These are phyloP conservation scores for Premnoplex brunnescens DNA, from an alignment of 2,797 vertebrate species.

Conservation along the genomic window DNA sequence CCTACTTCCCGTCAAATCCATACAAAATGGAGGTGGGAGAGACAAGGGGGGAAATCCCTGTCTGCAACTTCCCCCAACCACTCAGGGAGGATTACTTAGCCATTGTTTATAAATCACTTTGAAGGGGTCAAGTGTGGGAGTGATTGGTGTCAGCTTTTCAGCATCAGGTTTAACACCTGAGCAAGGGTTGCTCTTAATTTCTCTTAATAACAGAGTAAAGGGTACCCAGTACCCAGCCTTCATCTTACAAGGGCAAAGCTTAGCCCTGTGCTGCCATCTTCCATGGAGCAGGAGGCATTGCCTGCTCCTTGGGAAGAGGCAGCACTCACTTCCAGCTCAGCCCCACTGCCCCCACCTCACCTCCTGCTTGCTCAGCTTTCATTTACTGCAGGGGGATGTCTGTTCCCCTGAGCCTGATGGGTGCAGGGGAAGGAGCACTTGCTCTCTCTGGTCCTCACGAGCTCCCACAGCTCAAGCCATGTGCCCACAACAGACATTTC, in stretches of 20 bases:
- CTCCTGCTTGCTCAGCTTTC: neutral
- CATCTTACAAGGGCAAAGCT: neutral
- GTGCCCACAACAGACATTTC: neutral
- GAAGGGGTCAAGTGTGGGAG: neutral
- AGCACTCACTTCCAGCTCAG: neutral
- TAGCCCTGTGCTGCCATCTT: neutral
- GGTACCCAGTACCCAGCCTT: neutral
- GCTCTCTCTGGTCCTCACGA: neutral
- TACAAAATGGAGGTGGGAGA: neutral
- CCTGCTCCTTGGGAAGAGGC: neutral
- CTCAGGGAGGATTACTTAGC: neutral
- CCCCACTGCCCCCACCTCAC: neutral
- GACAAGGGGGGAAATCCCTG: neutral
- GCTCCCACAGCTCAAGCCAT: rapidly evolving
- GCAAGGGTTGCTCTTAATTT: neutral
- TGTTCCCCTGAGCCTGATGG: neutral
- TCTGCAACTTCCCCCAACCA: neutral
- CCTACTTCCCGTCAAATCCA: neutral
- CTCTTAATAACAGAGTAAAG: neutral
- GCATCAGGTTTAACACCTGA: rapidly evolving
- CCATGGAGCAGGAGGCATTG: rapidly evolving
- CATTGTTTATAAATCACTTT: neutral
- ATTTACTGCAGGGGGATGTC: neutral
- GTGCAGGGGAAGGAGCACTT: neutral
- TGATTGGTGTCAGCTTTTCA: neutral